Percentiles rank a stretch among this genome's conserved stretches.
phyloP scores from a whole-genome alignment of 1,140 invertebrate species.

The Philotrypesis tridentata region DNA sequence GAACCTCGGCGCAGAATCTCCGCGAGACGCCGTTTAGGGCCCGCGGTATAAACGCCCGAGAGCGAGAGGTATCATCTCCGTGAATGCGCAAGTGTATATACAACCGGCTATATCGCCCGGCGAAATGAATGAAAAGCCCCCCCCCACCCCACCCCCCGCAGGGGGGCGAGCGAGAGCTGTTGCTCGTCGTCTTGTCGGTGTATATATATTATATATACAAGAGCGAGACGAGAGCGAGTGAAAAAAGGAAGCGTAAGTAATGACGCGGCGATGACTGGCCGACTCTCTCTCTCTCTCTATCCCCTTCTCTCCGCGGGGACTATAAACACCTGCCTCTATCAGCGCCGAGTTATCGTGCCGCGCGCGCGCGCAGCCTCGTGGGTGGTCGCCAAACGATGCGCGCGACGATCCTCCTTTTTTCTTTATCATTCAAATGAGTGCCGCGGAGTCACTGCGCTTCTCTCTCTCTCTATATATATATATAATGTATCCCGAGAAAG shows the following conservation, averaged over 20 bases:
- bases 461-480: slow-evolving; percentile 8
- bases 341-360: slow-evolving; percentile 64
- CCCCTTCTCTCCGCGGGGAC: no score
- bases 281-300: not conserved
- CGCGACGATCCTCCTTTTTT: slow-evolving; percentile 55
- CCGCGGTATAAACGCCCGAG: slow-evolving; percentile 3
- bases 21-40: not conserved
- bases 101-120: slow-evolving; percentile 19
- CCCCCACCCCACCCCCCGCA: no score
- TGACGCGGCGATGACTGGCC: slow-evolving; percentile 70
- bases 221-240: no score
- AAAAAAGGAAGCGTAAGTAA: slow-evolving; percentile 64
- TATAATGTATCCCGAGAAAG: no score
- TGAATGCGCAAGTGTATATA: not conserved
- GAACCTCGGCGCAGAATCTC: no score
- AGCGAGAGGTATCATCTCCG: slow-evolving; percentile 50
- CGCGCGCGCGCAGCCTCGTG: slow-evolving; percentile 52
- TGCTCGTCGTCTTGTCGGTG: slow-evolving; percentile 37
- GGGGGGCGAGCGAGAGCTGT: slow-evolving; percentile 48
- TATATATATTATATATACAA: no score
- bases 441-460: slow-evolving; percentile 55
- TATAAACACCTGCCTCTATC: slow-evolving; percentile 69
- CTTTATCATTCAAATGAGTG: slow-evolving; percentile 56
- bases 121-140: not conserved
- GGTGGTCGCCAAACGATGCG: slow-evolving; percentile 62